phyloP scores from a whole-genome alignment of 2,797 vertebrate genomes.

The Muraenolepis orangiensis region DNA sequence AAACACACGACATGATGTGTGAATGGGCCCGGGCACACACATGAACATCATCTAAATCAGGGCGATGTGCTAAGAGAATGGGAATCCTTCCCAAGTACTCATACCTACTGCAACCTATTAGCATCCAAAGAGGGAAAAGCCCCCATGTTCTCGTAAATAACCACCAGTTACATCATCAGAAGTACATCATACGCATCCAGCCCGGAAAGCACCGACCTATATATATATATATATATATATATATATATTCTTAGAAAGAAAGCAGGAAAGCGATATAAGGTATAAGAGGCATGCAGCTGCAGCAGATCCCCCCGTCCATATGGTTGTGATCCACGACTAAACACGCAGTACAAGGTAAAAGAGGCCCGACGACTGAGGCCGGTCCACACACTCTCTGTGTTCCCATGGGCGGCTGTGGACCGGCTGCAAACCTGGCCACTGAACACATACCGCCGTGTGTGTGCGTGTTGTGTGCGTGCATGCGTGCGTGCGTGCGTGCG shows the following conservation, averaged over 20 bases:
- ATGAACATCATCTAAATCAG: slow-evolving; percentile 15
- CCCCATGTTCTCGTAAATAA: neutral
- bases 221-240: too few species aligned
- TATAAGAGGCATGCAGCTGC: neutral
- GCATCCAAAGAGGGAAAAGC: neutral
- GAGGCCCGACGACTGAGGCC: slow-evolving; percentile 61
- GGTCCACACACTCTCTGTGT: slow-evolving; percentile 59
- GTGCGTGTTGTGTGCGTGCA: slow-evolving; percentile 1
- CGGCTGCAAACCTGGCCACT: slow-evolving; percentile 62
- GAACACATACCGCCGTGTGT: slow-evolving; percentile 34
- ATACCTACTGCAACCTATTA: neutral
- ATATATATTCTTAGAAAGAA: neutral
- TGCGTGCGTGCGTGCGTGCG: slow-evolving; percentile 21
- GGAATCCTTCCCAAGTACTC: slow-evolving; percentile 8
- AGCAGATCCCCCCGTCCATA: slow-evolving; percentile 46
- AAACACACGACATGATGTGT: slow-evolving; percentile 23
- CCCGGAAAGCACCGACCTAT: neutral
- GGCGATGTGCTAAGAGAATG: slow-evolving; percentile 19
- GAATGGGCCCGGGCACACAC: neutral
- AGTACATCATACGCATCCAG: neutral
- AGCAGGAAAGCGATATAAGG: neutral
- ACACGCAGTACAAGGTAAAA: slow-evolving; percentile 57
- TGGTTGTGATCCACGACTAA: slow-evolving; percentile 44
- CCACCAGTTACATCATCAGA: neutral
- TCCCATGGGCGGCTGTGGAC: slow-evolving; percentile 52